Evolutionary conservation across 2,113 vertebrate genomes (phyloP), one percentile per base, ranked within the genome.

Genomic region (Pteronura brasiliensis): DNA sequence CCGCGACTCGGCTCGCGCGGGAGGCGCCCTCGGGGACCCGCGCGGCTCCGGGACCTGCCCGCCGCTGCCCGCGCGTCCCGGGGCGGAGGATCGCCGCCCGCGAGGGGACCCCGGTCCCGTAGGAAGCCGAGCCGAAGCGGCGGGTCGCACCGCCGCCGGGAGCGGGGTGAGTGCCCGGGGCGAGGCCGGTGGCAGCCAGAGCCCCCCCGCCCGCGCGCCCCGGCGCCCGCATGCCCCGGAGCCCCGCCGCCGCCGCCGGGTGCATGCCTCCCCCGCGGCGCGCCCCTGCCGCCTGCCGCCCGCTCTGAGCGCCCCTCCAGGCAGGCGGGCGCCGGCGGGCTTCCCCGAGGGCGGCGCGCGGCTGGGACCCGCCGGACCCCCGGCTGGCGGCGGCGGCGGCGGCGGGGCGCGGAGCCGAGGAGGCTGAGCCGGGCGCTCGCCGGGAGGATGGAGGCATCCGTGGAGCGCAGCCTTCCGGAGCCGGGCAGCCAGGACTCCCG

Each of bases 381-480:
- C 23, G 36, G 86, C 52, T 6, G 65, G 72, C 57, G 52, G 82
- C 31, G 57, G 47, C 47, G 47, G 47, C 49, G 49, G 67, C 39
- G 21, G 95, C 93, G 71, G 91, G 49, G 55, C 94, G 49, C 76
- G 17, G 91, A 93, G 87, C 69, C 27, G 20, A 63, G 57, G 63
- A 34, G 95, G 96, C 95, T 87, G 88, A 89, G 89, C 97, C 44
- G 25, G 25, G 84, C 57, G 9, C 49, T 84, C 96, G 87, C 61
- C 10, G 76, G 77, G 65, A 97, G 52, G 4, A 95, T 97, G 98
- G 97, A 98, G 96, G 99, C 99, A 99, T 98, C 99, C 98, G 98
- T 97, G 72, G 94, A 99, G 90, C 98, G 97, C 96, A 99, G 98
- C 93, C 99, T 99, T 83, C 98, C 98, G 85, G 99, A 99, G 94